phyloP scores from a whole-genome alignment of 2,113 vertebrate genomes.

The Chaetorhynchus papuensis region DNA sequence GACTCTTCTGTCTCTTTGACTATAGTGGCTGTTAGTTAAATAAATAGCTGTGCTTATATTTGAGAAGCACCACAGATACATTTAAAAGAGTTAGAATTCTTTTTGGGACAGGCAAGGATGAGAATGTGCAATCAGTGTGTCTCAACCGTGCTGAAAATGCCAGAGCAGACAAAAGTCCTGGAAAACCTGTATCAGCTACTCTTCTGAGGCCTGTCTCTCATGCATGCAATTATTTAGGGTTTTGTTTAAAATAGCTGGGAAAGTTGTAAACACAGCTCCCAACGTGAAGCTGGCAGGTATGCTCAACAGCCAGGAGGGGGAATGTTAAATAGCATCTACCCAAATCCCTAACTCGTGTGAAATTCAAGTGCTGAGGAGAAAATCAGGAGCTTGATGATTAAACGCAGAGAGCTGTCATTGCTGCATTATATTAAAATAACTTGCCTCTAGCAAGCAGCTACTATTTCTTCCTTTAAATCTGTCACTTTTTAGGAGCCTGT shows the following conservation, averaged over 20 bases:
- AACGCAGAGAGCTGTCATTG: conserved; percentile 63
- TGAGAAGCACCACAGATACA: background rate
- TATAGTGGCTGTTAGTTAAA: background rate
- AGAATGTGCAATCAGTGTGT: background rate
- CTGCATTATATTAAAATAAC: conserved; percentile 73
- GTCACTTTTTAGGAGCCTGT: conserved; percentile 63
- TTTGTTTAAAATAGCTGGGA: conserved; percentile 62
- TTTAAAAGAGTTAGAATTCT: background rate
- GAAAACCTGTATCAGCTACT: background rate
- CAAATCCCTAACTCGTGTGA: conserved; percentile 30
- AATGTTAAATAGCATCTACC: conserved; percentile 32
- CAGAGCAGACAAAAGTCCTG: background rate
- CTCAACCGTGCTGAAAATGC: background rate
- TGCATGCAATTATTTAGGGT: conserved; percentile 7
- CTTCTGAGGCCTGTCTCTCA: background rate
- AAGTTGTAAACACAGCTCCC: conserved; percentile 22
- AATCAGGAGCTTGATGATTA: conserved; percentile 65
- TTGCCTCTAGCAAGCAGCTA: conserved; percentile 61
- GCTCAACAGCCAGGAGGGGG: background rate
- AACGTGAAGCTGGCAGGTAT: conserved; percentile 2
- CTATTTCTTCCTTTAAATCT: conserved; percentile 68
- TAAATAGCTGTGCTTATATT: background rate
- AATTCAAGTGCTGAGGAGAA: conserved; percentile 54
- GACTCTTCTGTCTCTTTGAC: background rate
- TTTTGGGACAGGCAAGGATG: background rate